A percentile compares a stretch with the other conserved stretches of the same genome.
These are phyloP conservation scores for Phanerotoma sp. DNA, from an alignment of 2,888 invertebrate species.

Conservation along the genomic window DNA sequence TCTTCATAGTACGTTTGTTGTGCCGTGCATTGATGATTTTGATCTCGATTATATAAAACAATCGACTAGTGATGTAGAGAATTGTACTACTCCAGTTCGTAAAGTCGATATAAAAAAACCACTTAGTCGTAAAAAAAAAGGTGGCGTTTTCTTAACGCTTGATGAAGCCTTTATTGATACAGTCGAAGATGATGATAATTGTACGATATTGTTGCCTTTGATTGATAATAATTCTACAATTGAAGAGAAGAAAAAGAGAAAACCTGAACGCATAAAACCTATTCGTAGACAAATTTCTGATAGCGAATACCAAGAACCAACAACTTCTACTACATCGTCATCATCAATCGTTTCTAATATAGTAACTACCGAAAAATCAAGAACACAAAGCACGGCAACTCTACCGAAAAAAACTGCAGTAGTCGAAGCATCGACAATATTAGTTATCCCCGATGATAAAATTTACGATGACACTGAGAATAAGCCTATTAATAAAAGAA, in stretches of 20 bases:
- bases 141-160: too few species aligned
- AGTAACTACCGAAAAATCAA: too few species aligned
- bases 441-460: too few species aligned
- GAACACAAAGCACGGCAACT: too few species aligned
- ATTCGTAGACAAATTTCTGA: slow-evolving; percentile 22
- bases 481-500: not conserved
- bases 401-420: slow-evolving; percentile 23
- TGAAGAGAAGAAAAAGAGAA: slow-evolving; percentile 6
- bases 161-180: slow-evolving; percentile 34
- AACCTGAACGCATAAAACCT: slow-evolving; percentile 15
- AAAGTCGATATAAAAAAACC: slow-evolving; percentile 30
- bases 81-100: slow-evolving; percentile 35
- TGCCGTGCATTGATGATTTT: slow-evolving; percentile 34
- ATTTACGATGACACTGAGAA: not conserved
- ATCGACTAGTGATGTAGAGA: not conserved
- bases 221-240: slow-evolving; percentile 11
- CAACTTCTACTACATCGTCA: too few species aligned
- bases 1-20: slow-evolving; percentile 34
- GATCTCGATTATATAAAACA: slow-evolving; percentile 25
- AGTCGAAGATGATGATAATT: slow-evolving; percentile 20
- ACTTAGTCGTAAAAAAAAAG: too few species aligned
- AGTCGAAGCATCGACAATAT: too few species aligned
- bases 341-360: too few species aligned
- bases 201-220: not conserved
- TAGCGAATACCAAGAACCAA: slow-evolving; percentile 16